Evolutionary conservation across 2,113 vertebrate genomes (phyloP).

Genomic region (Pelmatolapia mariae): DNA sequence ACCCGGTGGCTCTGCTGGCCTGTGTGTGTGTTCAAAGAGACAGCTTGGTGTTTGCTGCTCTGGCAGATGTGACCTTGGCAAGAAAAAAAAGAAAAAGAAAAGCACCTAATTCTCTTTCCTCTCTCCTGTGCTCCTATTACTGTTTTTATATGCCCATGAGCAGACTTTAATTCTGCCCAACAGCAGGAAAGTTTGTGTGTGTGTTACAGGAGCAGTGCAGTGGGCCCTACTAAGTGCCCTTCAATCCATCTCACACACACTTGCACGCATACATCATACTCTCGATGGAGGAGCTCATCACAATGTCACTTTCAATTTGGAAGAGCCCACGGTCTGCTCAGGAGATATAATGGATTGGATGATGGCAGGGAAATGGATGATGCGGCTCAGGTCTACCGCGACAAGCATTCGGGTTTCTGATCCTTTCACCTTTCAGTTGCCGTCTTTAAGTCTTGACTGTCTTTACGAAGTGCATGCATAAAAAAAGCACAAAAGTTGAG

Average conservation of each 20-base stretch:
- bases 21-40: slow-evolving; percentile 34
- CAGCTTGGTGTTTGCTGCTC: not conserved
- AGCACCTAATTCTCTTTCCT: not conserved
- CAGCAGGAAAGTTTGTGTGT: not conserved
- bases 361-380: slow-evolving; percentile 38
- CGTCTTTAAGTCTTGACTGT: not conserved
- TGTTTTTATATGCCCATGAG: slow-evolving; percentile 26
- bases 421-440: slow-evolving; percentile 8
- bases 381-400: slow-evolving; percentile 17
- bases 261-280: slow-evolving; percentile 31
- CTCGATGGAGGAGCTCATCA: slow-evolving; percentile 47
- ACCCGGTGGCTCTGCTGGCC: not conserved
- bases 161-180: slow-evolving; percentile 22
- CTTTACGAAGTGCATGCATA: not conserved
- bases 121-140: slow-evolving; percentile 5
- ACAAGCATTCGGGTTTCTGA: slow-evolving; percentile 31
- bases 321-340: slow-evolving; percentile 24
- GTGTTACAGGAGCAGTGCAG: slow-evolving; percentile 8
- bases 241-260: slow-evolving; percentile 39
- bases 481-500: not conserved
- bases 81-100: not conserved
- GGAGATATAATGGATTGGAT: slow-evolving; percentile 46
- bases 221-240: slow-evolving; percentile 28
- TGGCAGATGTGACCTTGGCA: slow-evolving; percentile 57
- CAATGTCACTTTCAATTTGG: slow-evolving; percentile 65